A percentile compares a stretch with the other conserved stretches of the same genome.
phyloP scores from a whole-genome alignment of 2,797 vertebrate species.

The Rhadinocentrus ornatus region DNA sequence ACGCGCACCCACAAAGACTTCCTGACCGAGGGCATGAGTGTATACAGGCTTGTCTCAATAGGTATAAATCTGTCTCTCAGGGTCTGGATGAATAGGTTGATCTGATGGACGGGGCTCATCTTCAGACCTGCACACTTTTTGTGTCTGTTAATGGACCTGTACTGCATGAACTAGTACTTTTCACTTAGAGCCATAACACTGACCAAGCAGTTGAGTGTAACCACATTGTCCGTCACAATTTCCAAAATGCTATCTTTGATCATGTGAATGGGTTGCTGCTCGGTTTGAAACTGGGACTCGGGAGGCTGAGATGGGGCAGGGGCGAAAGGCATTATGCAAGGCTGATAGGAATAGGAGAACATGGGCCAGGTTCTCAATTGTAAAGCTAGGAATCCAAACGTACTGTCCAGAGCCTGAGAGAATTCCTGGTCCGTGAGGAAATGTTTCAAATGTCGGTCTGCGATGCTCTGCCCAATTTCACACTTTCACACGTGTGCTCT shows the following conservation, averaged over 20 bases:
- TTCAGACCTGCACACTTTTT: background rate
- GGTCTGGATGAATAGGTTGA: background rate
- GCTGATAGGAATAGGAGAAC: no score
- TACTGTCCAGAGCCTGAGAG: background rate
- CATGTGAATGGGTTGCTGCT: no score
- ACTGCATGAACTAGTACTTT: background rate
- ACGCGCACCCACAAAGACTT: background rate
- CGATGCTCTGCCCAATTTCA: background rate
- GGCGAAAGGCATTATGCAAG: no score
- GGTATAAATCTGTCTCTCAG: background rate
- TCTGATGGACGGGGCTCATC: background rate
- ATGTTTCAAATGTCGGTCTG: background rate
- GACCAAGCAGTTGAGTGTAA: conserved; percentile 9
- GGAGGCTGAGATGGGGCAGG: no score
- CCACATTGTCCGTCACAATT: background rate
- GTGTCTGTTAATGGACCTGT: conserved; percentile 5
- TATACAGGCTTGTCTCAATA: rapidly evolving
- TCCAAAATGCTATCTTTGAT: no score
- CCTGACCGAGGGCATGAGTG: background rate
- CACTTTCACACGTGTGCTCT: background rate
- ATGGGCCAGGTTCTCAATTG: background rate
- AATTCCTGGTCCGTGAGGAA: background rate
- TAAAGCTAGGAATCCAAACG: background rate
- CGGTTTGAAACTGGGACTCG: no score
- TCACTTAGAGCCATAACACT: background rate